Conservation (phyloP, 2,113 vertebrate genomes). For the Verasper variegatus region DNA sequence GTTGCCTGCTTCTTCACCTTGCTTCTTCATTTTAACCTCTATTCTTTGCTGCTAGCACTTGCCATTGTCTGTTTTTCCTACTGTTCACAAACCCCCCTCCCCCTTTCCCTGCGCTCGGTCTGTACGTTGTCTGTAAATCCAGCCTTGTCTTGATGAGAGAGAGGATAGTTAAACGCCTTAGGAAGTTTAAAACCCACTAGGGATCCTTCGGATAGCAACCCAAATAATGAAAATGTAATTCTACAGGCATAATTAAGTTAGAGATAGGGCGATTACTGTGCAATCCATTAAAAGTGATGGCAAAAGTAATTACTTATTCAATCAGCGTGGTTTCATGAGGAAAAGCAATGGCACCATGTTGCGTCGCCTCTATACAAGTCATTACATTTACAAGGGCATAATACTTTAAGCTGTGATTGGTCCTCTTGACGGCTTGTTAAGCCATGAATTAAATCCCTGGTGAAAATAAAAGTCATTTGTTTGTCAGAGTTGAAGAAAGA, state of each 20-base stretch:
- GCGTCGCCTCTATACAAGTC: slow-evolving; percentile 61
- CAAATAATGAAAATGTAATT: slow-evolving; percentile 79
- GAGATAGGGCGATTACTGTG: slow-evolving; percentile 74
- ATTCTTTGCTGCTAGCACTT: slow-evolving; percentile 2
- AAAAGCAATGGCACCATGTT: slow-evolving; percentile 64
- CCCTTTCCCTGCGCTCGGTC: background rate
- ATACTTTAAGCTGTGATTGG: slow-evolving; percentile 64
- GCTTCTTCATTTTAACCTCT: slow-evolving; percentile 23
- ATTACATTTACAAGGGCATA: slow-evolving; percentile 67
- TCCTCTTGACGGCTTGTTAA: slow-evolving; percentile 70
- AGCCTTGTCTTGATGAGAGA: slow-evolving; percentile 57
- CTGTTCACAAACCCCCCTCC: background rate
- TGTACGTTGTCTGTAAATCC: slow-evolving; percentile 58
- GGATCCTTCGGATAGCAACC: slow-evolving; percentile 66
- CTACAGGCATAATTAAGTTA: slow-evolving; percentile 79
- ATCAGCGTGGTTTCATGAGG: slow-evolving; percentile 73
- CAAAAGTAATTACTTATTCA: slow-evolving; percentile 82
- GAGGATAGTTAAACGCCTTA: slow-evolving; percentile 66
- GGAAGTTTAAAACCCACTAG: slow-evolving; percentile 69
- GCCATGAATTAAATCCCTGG: slow-evolving; percentile 40
- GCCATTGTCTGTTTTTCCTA: slow-evolving; percentile 1
- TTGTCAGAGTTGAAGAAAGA: slow-evolving; percentile 22
- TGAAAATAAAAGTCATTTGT: slow-evolving; percentile 28
- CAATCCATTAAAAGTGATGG: slow-evolving; percentile 77
- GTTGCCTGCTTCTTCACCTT: background rate